phyloP scores from a whole-genome alignment of 2,113 vertebrate genomes.

The Phylloscopus trochiloides region DNA sequence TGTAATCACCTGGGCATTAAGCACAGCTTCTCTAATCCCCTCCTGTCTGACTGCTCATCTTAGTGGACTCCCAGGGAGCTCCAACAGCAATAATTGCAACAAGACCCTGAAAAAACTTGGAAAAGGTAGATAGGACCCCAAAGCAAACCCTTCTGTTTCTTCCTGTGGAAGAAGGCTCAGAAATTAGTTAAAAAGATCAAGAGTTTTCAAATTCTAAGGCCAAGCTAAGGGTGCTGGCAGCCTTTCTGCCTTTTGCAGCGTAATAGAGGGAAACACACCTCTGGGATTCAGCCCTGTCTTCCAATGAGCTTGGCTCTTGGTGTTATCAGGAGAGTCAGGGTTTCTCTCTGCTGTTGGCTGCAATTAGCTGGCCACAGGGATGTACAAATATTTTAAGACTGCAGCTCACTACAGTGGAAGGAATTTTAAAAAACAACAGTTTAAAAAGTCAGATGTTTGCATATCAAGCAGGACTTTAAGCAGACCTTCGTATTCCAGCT shows the following conservation, averaged over 20 bases:
- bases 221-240: background rate
- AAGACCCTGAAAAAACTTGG: background rate
- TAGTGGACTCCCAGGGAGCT: background rate
- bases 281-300: background rate
- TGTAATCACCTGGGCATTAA: background rate
- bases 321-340: background rate
- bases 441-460: background rate
- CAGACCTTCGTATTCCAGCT: background rate
- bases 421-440: background rate
- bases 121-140: background rate
- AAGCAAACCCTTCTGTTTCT: background rate
- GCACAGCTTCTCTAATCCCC: background rate
- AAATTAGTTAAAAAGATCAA: background rate
- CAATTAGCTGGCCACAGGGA: background rate
- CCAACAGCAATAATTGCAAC: background rate
- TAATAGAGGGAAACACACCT: background rate
- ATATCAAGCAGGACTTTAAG: background rate
- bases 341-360: background rate
- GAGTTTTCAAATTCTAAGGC: background rate
- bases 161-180: background rate
- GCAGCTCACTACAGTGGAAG: background rate
- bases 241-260: background rate
- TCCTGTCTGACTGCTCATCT: background rate
- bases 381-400: background rate
- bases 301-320: background rate